Evolutionary conservation across 2,888 invertebrate species (phyloP), one percentile per base, ranked within the genome.

Genomic region (Orchestes rusci): DNA sequence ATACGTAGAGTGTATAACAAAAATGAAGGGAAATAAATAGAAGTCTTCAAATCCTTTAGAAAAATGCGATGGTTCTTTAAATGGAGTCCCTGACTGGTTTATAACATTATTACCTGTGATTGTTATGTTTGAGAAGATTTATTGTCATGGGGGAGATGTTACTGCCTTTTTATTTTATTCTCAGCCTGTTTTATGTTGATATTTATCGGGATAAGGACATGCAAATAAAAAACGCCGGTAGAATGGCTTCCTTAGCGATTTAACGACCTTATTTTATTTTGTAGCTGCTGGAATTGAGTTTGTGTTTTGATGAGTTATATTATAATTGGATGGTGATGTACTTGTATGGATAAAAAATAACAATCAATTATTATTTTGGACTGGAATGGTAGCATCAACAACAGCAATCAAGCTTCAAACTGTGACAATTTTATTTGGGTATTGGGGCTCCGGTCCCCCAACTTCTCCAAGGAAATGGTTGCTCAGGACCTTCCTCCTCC

Each of bases 51-150:
- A n/a, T n/a, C n/a, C n/a, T 59, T 57, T 56, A 51, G 53, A 48
- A 46, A 53, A 55, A 55, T 45, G 54, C 43, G 53, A 55, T 49
- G 46, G 44, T 50, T 53, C 53, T 55, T 53, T 61, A 59, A 62
- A 60, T 59, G 61, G 62, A 57, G 60, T 60, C 58, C 52, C 53
- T 52, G 62, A 59, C 65, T 66, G 59, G 57, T 67, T 67, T 67
- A 67, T 59, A 64, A 62, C 62, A 60, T 65, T 65, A 67, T 67
- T 67, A 67, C 67, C 66, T 66, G 66, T 62, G 64, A 67, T 66
- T 67, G 67, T 66, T 67, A 67, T 66, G 64, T 59, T 65, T 62
- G 54, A 55, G 50, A 52, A 61, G 64, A 66, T 66, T 65, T 66
- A 66, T 63, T 39, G 39, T 51, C 49, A 36, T 48, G 53, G 54